Conservation (phyloP, 2,113 vertebrate genomes). For the Brienomyrus brachyistius region DNA sequence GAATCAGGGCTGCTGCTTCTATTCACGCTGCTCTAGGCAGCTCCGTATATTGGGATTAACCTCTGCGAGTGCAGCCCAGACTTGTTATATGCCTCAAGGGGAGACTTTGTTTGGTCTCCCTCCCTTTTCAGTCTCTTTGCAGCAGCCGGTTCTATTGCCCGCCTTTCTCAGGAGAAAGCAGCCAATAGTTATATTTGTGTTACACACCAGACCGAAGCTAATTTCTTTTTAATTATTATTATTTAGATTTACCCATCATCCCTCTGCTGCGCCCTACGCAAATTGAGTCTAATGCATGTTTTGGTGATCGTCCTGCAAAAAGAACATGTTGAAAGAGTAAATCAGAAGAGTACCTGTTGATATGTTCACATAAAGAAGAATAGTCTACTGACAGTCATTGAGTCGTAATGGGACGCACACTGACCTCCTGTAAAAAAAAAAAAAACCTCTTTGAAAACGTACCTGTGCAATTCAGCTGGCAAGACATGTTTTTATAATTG, state of each 20-base stretch:
- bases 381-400: neutral
- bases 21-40: conserved; percentile 18
- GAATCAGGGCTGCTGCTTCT: neutral
- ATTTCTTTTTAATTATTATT: neutral
- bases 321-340: neutral
- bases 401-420: neutral
- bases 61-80: conserved; percentile 51
- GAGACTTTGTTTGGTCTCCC: conserved; percentile 36
- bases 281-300: neutral
- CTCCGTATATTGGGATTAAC: conserved; percentile 28
- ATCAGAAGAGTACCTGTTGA: neutral
- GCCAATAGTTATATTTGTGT: neutral
- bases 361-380: neutral
- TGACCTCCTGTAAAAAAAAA: neutral
- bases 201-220: neutral
- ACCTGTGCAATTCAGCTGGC: neutral
- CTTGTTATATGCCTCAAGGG: conserved; percentile 59
- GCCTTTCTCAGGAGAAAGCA: conserved; percentile 39
- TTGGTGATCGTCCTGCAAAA: neutral
- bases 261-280: neutral
- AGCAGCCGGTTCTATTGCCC: conserved; percentile 1
- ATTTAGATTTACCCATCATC: neutral
- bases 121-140: conserved; percentile 21
- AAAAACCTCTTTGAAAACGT: neutral
- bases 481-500: too few relatives aligned